Conservation (phyloP, 2,888 invertebrate genomes). For the Copidosoma aretas region DNA sequence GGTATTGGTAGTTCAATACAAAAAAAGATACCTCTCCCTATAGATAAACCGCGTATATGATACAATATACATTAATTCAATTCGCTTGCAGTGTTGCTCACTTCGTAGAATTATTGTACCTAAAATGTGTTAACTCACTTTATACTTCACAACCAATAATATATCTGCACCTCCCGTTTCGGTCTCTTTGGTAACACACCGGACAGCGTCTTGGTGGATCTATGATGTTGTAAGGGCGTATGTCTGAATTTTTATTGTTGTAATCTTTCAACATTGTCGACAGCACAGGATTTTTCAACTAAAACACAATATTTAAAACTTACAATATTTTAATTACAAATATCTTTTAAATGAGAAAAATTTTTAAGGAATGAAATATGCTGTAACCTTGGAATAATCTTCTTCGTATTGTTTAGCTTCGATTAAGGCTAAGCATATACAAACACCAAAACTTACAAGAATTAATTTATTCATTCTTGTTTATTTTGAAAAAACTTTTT, state of each 20-base stretch:
- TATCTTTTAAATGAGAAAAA: neutral
- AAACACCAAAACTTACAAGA: neutral
- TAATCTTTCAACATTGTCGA: neutral
- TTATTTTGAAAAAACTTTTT: neutral
- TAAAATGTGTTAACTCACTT: too few species aligned
- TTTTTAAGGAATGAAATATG: neutral
- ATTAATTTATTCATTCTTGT: constrained; percentile 12
- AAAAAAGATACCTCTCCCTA: neutral
- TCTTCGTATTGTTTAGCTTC: neutral
- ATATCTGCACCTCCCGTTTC: constrained; percentile 7
- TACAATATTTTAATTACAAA: neutral
- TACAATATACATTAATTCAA: neutral
- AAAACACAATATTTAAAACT: neutral
- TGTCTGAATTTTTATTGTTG: neutral
- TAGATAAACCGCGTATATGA: neutral
- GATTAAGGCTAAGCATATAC: neutral
- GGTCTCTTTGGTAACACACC: constrained; percentile 19
- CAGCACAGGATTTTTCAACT: constrained; percentile 21
- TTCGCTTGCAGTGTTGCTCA: neutral
- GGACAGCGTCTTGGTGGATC: constrained; percentile 21
- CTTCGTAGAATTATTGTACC: neutral
- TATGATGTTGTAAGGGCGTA: neutral
- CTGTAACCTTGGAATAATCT: constrained; percentile 11
- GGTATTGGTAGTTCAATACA: neutral
- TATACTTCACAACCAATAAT: constrained; percentile 13